Evolutionary conservation across 2,113 vertebrate genomes (phyloP).

Genomic region (Alaudala cheleensis): DNA sequence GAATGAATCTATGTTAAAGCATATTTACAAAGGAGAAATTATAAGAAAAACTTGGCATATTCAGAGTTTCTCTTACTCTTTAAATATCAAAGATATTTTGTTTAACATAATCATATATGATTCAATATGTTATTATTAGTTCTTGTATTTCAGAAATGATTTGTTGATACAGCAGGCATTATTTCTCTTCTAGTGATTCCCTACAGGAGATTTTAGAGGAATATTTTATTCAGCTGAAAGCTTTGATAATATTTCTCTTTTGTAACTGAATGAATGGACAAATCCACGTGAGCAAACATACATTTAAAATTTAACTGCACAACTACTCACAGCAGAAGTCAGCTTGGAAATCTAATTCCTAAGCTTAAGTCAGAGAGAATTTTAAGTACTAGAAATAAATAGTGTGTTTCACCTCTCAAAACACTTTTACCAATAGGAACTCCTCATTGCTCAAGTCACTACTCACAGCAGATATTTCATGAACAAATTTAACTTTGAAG

Average conservation of each 20-base stretch:
- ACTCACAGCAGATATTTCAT: neutral
- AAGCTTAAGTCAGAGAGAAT: neutral
- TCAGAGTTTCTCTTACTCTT: neutral
- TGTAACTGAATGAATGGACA: neutral
- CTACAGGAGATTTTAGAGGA: neutral
- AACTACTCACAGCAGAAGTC: neutral
- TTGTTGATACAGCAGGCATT: neutral
- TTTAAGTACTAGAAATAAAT: neutral
- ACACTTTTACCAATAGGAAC: neutral
- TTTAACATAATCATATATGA: neutral
- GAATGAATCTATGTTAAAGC: neutral
- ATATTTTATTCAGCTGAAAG: neutral
- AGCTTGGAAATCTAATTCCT: neutral
- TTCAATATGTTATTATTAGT: neutral
- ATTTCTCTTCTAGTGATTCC: neutral
- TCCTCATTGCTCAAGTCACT: neutral
- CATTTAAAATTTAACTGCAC: neutral
- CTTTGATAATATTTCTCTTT: constrained; percentile 20
- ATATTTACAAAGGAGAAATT: neutral
- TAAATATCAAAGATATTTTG: neutral
- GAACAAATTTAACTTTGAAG: neutral
- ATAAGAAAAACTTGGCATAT: neutral
- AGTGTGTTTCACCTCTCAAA: neutral
- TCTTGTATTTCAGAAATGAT: neutral
- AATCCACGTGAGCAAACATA: neutral